phyloP scores from a whole-genome alignment of 2,888 invertebrate genomes.

The Callosobruchus maculatus region DNA sequence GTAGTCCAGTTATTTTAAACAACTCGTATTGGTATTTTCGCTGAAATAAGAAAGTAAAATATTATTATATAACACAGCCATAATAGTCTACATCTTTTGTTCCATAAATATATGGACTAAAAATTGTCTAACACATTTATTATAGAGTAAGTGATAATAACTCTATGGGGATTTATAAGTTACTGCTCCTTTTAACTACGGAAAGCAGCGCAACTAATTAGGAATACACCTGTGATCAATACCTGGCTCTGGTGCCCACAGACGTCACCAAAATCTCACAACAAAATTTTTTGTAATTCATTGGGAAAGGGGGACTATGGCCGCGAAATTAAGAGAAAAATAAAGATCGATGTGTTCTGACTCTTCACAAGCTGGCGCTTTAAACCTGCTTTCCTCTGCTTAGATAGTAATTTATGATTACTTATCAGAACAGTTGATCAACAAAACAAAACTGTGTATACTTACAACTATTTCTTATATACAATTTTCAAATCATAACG shows the following conservation, averaged over 20 bases:
- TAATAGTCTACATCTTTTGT: slow-evolving; percentile 34
- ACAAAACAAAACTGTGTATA: no score
- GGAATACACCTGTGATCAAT: neutral
- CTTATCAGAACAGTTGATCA: no score
- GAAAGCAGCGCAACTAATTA: neutral
- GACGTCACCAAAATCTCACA: neutral
- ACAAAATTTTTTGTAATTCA: neutral
- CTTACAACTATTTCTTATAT: no score
- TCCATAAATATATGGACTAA: neutral
- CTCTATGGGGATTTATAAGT: neutral
- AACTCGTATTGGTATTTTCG: neutral
- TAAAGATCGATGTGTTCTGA: no score
- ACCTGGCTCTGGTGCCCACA: neutral
- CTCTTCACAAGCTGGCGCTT: no score
- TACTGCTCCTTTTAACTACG: neutral
- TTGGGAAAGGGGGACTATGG: no score
- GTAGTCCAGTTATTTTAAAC: slow-evolving; percentile 18
- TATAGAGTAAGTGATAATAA: slow-evolving; percentile 3
- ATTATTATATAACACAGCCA: slow-evolving; percentile 37
- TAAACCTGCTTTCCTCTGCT: no score
- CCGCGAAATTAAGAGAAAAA: no score
- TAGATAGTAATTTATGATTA: no score
- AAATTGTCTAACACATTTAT: slow-evolving; percentile 10
- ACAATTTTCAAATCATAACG: no score
- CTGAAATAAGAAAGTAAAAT: neutral